Evolutionary conservation across 2,113 vertebrate genomes (phyloP).

Genomic region (Muntiacus muntjak): DNA sequence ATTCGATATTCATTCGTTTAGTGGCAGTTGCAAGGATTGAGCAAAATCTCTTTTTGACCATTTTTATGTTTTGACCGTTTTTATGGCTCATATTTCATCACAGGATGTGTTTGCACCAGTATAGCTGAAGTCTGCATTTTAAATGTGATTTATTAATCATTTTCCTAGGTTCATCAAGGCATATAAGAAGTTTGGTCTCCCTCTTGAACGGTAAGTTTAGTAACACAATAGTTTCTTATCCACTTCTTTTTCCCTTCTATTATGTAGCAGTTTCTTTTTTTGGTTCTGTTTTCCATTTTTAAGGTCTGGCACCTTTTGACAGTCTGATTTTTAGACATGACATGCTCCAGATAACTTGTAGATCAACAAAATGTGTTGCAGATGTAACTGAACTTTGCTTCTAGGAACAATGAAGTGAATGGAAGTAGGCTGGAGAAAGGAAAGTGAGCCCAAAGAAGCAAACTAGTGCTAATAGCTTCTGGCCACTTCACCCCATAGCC

Average conservation of each 20-base stretch:
- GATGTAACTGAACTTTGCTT: background rate
- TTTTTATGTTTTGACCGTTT: background rate
- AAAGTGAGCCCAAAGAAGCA: background rate
- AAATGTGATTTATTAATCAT: slow-evolving; percentile 32
- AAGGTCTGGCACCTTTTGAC: background rate
- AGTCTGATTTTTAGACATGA: background rate
- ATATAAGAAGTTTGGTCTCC: slow-evolving; percentile 98
- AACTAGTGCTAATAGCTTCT: background rate
- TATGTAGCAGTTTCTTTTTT: background rate
- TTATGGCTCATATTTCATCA: background rate
- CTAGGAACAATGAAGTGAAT: background rate
- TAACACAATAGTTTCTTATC: background rate
- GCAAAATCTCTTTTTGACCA: background rate
- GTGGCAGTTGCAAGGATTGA: background rate
- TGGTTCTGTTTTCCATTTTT: background rate
- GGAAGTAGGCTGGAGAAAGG: background rate
- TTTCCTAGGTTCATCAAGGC: slow-evolving; percentile 95
- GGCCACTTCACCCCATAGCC: background rate
- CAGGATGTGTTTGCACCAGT: background rate
- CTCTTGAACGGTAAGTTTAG: slow-evolving; percentile 91
- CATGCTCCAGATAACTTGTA: background rate
- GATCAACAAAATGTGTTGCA: background rate
- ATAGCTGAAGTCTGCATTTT: background rate
- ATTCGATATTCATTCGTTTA: background rate
- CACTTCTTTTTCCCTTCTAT: background rate